A percentile compares a stretch with the other conserved stretches of the same genome.
phyloP scores from a whole-genome alignment of 2,113 vertebrate genomes.

The Turdus rufiventris region DNA sequence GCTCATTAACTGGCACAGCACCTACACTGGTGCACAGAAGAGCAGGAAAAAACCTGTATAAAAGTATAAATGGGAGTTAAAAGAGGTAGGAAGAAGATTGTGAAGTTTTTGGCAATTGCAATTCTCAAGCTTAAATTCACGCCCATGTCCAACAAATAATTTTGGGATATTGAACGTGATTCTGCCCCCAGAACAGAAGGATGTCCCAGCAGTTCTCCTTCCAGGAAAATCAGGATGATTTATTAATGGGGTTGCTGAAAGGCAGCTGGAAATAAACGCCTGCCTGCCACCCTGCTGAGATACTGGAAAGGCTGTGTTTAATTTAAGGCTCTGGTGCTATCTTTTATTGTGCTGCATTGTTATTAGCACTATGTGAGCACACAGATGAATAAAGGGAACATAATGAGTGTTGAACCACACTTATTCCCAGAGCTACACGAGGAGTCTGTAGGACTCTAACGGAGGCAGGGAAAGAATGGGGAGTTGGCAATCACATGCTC shows the following conservation, averaged over 20 bases:
- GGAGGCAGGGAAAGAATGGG: neutral
- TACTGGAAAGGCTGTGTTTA: constrained; percentile 39
- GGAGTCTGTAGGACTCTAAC: neutral
- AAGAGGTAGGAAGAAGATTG: neutral
- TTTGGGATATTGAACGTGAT: constrained; percentile 14
- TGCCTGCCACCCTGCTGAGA: constrained; percentile 57
- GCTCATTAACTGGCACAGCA: neutral
- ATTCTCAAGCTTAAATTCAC: constrained; percentile 14
- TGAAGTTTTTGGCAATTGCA: neutral
- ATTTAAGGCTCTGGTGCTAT: constrained; percentile 39
- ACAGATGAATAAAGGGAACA: constrained; percentile 37
- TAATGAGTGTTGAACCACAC: constrained; percentile 44
- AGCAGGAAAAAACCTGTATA: neutral
- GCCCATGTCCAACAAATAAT: constrained; percentile 29
- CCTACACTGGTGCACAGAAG: neutral
- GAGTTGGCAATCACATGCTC: neutral
- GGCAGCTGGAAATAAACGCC: constrained; percentile 51
- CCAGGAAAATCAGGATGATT: constrained; percentile 49
- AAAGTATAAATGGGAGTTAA: neutral
- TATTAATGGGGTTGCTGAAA: constrained; percentile 53
- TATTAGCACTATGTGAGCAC: constrained; percentile 46
- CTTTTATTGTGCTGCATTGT: constrained; percentile 46
- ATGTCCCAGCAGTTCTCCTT: constrained; percentile 46
- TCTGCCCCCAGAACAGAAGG: constrained; percentile 50
- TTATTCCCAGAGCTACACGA: constrained; percentile 21